Evolutionary conservation across 2,113 vertebrate genomes (phyloP).

Genomic region (Sceloporus tristichus): DNA sequence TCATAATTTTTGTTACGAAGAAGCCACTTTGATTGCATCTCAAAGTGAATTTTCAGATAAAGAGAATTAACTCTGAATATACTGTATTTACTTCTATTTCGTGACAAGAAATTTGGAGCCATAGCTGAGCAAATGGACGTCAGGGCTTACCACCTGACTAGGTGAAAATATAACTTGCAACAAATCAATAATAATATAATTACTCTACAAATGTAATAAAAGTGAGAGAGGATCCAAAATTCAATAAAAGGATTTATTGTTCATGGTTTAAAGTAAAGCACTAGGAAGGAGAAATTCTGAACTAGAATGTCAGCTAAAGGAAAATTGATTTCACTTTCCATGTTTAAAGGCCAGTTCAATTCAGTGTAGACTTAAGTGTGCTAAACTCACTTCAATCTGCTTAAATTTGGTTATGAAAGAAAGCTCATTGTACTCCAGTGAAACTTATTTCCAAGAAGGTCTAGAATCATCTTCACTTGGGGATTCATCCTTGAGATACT

Average conservation of each 20-base stretch:
- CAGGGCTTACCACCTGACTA: neutral
- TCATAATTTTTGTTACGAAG: too few species aligned
- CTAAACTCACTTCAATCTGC: neutral
- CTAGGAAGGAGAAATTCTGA: neutral
- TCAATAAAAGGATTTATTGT: neutral
- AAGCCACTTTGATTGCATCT: too few species aligned
- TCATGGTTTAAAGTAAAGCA: neutral
- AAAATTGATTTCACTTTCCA: neutral
- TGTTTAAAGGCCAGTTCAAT: constrained; percentile 16
- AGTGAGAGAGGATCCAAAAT: constrained; percentile 12
- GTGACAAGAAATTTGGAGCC: neutral
- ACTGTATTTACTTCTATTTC: too few species aligned
- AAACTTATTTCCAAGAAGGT: neutral
- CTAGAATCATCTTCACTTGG: neutral
- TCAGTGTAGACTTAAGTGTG: neutral
- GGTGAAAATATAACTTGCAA: neutral
- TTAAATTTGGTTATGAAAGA: neutral
- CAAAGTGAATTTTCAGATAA: too few species aligned
- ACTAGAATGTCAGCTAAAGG: neutral
- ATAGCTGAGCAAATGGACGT: neutral
- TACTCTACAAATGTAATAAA: constrained; percentile 8
- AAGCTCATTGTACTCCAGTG: neutral
- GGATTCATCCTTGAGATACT: neutral
- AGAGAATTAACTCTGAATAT: too few species aligned
- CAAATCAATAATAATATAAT: constrained; percentile 11